A percentile compares a stretch with the other conserved stretches of the same genome.
phyloP scores from a whole-genome alignment of 2,888 invertebrate genomes.

The Tipula unca region DNA sequence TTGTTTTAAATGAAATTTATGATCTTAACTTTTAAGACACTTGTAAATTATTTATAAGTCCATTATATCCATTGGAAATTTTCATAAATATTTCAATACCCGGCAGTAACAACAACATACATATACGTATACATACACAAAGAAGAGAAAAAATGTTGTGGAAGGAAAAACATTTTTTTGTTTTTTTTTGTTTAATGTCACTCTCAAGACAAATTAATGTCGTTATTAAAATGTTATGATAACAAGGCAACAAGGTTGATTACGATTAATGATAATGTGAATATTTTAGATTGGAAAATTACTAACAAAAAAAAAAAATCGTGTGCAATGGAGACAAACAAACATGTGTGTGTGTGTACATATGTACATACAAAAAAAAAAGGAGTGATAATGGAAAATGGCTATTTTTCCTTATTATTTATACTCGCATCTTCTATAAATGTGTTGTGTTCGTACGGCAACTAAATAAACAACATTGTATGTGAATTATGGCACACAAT shows the following conservation, averaged over 20 bases:
- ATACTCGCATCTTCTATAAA: not conserved
- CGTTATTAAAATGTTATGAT: slow-evolving; percentile 4
- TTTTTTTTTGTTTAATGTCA: not conserved
- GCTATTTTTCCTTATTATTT: not conserved
- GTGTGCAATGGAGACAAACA: not conserved
- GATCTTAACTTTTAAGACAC: not conserved
- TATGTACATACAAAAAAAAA: not conserved
- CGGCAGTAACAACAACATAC: not conserved
- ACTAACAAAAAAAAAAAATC: not conserved
- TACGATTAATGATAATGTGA: not conserved
- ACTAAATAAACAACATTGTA: no score
- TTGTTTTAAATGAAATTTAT: not conserved
- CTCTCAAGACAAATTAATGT: not conserved
- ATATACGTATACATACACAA: not conserved
- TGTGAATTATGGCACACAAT: no score
- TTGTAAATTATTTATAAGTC: not conserved
- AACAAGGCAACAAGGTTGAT: not conserved
- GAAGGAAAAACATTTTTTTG: not conserved
- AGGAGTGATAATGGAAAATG: not conserved
- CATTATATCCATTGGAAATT: not conserved
- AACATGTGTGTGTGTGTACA: no score
- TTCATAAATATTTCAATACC: not conserved
- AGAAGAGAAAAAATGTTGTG: not conserved
- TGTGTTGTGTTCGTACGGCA: not conserved
- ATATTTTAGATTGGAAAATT: not conserved